Evolutionary conservation across 2,797 vertebrate genomes (phyloP).

Genomic region (Luscinia luscinia): DNA sequence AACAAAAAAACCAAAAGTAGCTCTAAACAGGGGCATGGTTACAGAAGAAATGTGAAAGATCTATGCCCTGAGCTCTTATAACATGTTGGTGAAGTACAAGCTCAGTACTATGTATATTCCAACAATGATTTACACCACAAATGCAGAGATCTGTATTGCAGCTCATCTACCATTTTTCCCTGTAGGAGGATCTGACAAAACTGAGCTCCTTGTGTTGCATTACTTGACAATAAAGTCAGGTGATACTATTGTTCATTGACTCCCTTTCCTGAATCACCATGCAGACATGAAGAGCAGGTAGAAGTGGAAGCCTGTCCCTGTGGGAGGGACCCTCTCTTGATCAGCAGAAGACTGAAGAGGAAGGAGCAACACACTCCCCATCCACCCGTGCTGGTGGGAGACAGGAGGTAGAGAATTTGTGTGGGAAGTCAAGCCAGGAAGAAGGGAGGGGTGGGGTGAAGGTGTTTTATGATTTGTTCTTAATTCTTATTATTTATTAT

Average conservation of each 20-base stretch:
- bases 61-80: neutral
- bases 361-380: neutral
- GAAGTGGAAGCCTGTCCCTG: neutral
- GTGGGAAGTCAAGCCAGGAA: neutral
- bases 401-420: neutral
- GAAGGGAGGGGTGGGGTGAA: neutral
- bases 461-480: neutral
- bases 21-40: neutral
- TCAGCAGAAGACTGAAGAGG: neutral
- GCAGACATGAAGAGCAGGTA: neutral
- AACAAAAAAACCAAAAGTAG: too few relatives aligned
- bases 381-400: accelerated
- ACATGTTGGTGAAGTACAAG: neutral
- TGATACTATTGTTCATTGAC: neutral
- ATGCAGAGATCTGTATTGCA: neutral
- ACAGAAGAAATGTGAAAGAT: neutral
- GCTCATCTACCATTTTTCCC: neutral
- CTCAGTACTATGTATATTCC: neutral
- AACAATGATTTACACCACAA: neutral
- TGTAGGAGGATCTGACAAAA: neutral
- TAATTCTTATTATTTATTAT: neutral
- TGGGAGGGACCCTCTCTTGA: neutral
- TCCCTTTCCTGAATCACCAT: neutral
- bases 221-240: neutral
- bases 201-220: neutral